Base-by-base conservation (phyloP, 1,140 invertebrate genomes). In the Bemisia tabaci region DNA sequence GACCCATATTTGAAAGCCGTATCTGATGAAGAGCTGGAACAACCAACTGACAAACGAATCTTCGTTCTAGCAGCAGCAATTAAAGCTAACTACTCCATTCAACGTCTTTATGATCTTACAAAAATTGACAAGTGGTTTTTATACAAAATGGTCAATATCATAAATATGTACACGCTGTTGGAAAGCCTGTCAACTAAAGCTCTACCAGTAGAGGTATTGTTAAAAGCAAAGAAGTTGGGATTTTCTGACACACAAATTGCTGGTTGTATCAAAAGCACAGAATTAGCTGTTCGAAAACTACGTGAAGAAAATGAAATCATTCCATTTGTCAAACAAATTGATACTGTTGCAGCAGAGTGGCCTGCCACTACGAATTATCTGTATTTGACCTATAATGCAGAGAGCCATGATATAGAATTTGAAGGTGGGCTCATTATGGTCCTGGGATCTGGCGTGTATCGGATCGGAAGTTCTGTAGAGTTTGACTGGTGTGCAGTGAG, bases 401-500 rank as follows among this genome's bases (percentile, higher is more conserved):
- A 75, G 0, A 82, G 85, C 23, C 89, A 97, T 77, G 97, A 99
- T 75, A 77, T 99, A 11, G 78, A 84, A 5, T 96, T 95, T 74
- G 84, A 85, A 21, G 87, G 88, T 5, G 85, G 86, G 22, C 86
- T 88, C 71, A 87, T 85, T 1, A 92, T 94, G 83, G 91, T 94
- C 1, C 21, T 25, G 82, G 82, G 97, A 21, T 99, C 96, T 22
- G 97, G 97, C 1, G 97, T 99, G 0, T 99, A 99, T 75, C 83
- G 97, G 66, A 99, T 99, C 70, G 97, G 97, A 2, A 97, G 94
- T 73, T 98, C 95, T 1, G 97, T 99, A 1, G 97, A 99, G 79
- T 99, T 99, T 79, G 97, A 99, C 79, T 99, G 95, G 91, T 99
- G 97, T 77, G 95, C 96, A 59, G 97, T 99, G 12, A 92, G 95